These are phyloP conservation scores for Acanthurus leucopareius DNA, from an alignment of 2,797 vertebrate genomes.

Conservation along the genomic window DNA sequence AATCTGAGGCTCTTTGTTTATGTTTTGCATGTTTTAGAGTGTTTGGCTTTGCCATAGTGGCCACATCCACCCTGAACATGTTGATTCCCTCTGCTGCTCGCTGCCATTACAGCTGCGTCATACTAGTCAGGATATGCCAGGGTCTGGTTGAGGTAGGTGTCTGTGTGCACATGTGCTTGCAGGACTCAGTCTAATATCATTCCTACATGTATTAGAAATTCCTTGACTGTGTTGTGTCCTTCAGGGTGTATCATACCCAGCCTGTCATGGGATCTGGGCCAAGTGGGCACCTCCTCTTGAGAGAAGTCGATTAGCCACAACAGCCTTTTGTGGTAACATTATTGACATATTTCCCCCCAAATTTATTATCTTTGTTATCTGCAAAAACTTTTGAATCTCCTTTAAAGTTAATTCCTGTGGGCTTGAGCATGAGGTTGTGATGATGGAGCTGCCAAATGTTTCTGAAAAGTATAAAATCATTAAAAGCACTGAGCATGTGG, in stretches of 20 bases:
- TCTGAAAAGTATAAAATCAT: background rate
- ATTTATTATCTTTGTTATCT: conserved; percentile 10
- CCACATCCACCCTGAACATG: conserved; percentile 94
- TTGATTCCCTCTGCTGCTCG: conserved; percentile 93
- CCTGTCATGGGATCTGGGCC: conserved; percentile 98
- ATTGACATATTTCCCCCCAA: background rate
- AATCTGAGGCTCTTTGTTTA: conserved; percentile 24
- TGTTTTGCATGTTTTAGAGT: conserved; percentile 82
- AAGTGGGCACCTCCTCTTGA: conserved; percentile 98
- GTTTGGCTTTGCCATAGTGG: conserved; percentile 95
- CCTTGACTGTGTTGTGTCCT: conserved; percentile 42
- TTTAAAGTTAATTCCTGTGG: background rate
- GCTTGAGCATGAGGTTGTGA: background rate
- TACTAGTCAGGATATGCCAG: conserved; percentile 94
- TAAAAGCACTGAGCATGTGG: background rate
- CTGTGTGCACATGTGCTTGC: conserved; percentile 1
- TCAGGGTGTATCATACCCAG: conserved; percentile 97
- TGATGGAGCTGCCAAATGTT: background rate
- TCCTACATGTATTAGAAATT: conserved; percentile 3
- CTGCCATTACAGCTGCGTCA: conserved; percentile 93
- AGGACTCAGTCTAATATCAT: background rate
- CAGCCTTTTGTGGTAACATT: conserved; percentile 94
- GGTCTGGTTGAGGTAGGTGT: conserved; percentile 92
- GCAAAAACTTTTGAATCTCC: background rate
- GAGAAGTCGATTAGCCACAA: conserved; percentile 96